Evolutionary conservation across 2,888 invertebrate genomes (phyloP), one percentile per base, ranked within the genome.

Genomic region (Eupithecia subfuscata): DNA sequence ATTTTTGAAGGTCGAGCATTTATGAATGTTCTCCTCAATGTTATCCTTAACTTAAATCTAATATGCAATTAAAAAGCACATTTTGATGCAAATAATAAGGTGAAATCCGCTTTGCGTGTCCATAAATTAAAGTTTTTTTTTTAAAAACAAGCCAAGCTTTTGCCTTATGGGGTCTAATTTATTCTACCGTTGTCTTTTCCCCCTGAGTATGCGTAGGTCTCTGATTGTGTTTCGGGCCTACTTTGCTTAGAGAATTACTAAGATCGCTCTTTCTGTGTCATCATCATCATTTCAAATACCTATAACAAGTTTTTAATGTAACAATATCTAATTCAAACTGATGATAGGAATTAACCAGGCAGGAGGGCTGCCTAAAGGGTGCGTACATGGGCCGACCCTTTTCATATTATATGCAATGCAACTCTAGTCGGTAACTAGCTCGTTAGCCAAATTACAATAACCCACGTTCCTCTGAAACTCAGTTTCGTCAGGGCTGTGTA

Each of bases 401-500:
- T 69, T 65, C 8, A 52, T 52, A 7, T 56, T 56, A 11, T 22
- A 22, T 74, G 4, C 45, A n/a, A 34, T 40, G n/a, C n/a, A 14
- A 63, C 3, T 69, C 77, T 85, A 90, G 71, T 91, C 88, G 0
- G 90, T 88, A 0, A 92, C 86, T n/a, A 95, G 81, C 81, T 97
- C 97, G 40, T 97, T 92, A 71, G 96, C 95, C 96, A 97, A 96
- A 81, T 95, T 96, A 8, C 97, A 97, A 75, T 97, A 95, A 6
- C 96, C 95, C 48, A 97, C 96, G 86, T 97, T 97, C 72, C 97
- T 95, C 79, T 96, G 96, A 5, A 97, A 97, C 85, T 97, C 96
- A 0, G 96, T 95, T 37, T 95, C 92, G 12, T 94, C 89, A 0
- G 95, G 91, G 0, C 92, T 92, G 65, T 96, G 95, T 25, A 96